phyloP scores from a whole-genome alignment of 2,797 vertebrate species.

The Limosa lapponica region DNA sequence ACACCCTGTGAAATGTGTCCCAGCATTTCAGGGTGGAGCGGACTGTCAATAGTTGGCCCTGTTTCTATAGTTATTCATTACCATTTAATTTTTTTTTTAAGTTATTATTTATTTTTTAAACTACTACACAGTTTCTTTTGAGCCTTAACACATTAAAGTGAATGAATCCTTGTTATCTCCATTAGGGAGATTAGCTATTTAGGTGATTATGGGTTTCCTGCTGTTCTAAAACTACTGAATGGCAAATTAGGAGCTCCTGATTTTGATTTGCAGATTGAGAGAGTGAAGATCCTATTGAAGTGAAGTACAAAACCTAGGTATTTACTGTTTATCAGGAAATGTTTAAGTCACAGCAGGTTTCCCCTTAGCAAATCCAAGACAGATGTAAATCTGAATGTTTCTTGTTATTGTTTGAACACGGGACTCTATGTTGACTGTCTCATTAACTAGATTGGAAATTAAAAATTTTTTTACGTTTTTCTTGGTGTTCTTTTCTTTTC shows the following conservation, averaged over 20 bases:
- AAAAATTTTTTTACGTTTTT: slow-evolving; percentile 28
- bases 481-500: not conserved
- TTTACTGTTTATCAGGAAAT: slow-evolving; percentile 36
- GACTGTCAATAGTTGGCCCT: not conserved
- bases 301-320: not conserved
- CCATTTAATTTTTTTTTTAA: not conserved
- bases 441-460: slow-evolving; percentile 22
- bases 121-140: not conserved
- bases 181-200: slow-evolving; percentile 1
- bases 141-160: not conserved
- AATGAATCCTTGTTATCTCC: slow-evolving; percentile 8
- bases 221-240: slow-evolving; percentile 17
- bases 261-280: slow-evolving; percentile 4
- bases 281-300: not conserved
- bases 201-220: slow-evolving; percentile 42
- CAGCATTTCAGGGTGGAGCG: not conserved
- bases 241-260: not conserved
- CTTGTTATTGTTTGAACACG: slow-evolving; percentile 4
- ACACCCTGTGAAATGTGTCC: not conserved
- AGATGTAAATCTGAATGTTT: slow-evolving; percentile 3
- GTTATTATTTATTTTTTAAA: not conserved
- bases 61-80: not conserved
- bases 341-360: slow-evolving; percentile 36
- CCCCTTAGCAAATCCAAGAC: slow-evolving; percentile 28
- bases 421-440: not conserved